Conservation (phyloP, 1,140 invertebrate species). For the Drosophila kepulauana region DNA sequence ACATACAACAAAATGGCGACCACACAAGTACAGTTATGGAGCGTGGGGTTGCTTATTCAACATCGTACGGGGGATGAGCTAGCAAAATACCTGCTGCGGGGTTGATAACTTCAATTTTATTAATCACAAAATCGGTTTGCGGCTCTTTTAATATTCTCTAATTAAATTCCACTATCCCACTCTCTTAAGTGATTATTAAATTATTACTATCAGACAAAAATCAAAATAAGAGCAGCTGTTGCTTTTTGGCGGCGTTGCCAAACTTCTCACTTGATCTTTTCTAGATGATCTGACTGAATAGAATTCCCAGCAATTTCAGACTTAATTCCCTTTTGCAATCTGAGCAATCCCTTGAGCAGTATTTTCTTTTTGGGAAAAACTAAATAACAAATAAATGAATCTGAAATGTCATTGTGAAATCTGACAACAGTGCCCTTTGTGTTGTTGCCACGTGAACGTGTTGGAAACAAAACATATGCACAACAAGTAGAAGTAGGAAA, state of each 20-base stretch:
- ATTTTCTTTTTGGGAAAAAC: constrained; percentile 17
- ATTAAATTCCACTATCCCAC: not conserved
- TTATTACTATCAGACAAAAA: constrained; percentile 12
- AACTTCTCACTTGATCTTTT: constrained; percentile 21
- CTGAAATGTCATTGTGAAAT: constrained; percentile 70
- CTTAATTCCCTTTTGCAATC: constrained; percentile 45
- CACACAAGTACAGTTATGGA: constrained; percentile 18
- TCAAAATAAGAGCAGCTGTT: constrained; percentile 32
- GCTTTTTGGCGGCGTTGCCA: constrained; percentile 29
- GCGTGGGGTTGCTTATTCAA: constrained; percentile 1
- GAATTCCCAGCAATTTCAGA: constrained; percentile 19
- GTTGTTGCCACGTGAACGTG: constrained; percentile 54
- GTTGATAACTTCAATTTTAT: constrained; percentile 5
- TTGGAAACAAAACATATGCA: constrained; percentile 70
- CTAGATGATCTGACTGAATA: not conserved
- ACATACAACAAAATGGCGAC: constrained; percentile 51
- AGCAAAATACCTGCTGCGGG: not conserved
- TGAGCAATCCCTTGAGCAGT: constrained; percentile 51
- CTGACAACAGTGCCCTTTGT: constrained; percentile 45
- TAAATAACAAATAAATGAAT: constrained; percentile 44
- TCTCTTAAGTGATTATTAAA: constrained; percentile 13
- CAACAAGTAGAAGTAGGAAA: not conserved
- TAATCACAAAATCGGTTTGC: not conserved
- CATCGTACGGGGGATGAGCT: not conserved
- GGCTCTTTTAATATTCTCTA: not conserved